A percentile compares a stretch with the other conserved stretches of the same genome.
phyloP scores from a whole-genome alignment of 1,140 invertebrate species.

The Dryas iulia region DNA sequence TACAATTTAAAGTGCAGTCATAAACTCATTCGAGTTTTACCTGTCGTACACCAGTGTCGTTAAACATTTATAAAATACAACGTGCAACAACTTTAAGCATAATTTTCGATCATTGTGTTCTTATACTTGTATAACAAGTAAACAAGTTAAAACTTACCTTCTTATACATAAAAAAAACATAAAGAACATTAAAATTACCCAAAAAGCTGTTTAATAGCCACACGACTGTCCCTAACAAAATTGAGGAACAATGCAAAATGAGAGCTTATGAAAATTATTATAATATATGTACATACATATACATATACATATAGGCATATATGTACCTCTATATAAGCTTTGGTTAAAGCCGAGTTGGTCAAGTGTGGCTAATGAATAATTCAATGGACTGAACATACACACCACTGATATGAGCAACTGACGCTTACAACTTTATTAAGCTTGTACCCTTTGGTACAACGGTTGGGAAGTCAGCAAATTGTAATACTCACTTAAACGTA shows the following conservation, averaged over 20 bases:
- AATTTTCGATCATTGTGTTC: no score
- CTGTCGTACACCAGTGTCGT: no score
- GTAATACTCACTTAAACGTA: no score
- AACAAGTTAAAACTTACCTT: no score
- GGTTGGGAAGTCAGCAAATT: not conserved
- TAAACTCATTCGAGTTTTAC: no score
- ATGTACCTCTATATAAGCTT: not conserved
- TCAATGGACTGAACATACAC: constrained; percentile 8
- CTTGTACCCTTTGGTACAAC: not conserved
- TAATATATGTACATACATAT: not conserved
- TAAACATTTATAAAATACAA: no score
- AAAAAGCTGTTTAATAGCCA: no score
- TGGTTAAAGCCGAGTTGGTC: constrained; percentile 2
- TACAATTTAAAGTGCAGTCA: no score
- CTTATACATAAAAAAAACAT: no score
- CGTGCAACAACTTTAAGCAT: no score
- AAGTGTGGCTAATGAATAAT: constrained; percentile 11
- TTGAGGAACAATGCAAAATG: not conserved
- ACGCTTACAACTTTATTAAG: not conserved
- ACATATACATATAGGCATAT: not conserved
- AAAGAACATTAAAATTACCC: no score
- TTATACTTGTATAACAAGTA: no score
- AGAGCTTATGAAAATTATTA: not conserved
- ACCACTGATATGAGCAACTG: constrained; percentile 14
- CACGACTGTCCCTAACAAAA: not conserved